Evolutionary conservation across 2,888 invertebrate species (phyloP), one percentile per base, ranked within the genome.

Genomic region (Bedellia somnulentella): DNA sequence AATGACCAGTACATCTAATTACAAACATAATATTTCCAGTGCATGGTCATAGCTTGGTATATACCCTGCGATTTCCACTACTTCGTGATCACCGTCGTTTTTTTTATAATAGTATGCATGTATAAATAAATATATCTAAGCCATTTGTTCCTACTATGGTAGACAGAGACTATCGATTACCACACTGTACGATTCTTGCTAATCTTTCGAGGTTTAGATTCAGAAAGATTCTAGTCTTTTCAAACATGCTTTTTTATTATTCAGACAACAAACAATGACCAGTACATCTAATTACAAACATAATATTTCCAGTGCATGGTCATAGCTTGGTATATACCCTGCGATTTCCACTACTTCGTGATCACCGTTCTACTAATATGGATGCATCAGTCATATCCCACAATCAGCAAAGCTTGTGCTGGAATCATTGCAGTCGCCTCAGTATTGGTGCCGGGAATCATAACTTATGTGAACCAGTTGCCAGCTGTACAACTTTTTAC

Each of bases 1-100:
- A n/a, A n/a, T n/a, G n/a, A n/a, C n/a, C n/a, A n/a, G n/a, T n/a
- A n/a, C n/a, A n/a, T n/a, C n/a, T n/a, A n/a, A n/a, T n/a, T n/a
- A n/a, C n/a, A n/a, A n/a, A n/a, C n/a, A n/a, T n/a, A n/a, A n/a
- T n/a, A n/a, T n/a, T 24, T 25, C 2, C 4, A 24, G 86, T 86
- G 86, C 44, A 70, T 86, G 56, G 66, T 80, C 1, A 76, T 80
- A 36, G 78, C 83, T 1, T 86, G 86, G 86, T 85, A 84, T 54
- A 71, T 86, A 21, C 81, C 86, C 0, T 83, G 82, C 35, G 86
- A 86, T 53, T 83, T 85, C 57, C 86, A 86, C 49, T 82, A 78
- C 57, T 84, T 83, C 54, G 55, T 81, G 26, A 47, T 83, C 10
- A 78, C 79, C 0, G 52, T 80, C n/a, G 45, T 77, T 11, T 40